Conservation (phyloP, 1,140 invertebrate species). For the Heliconius himera region DNA sequence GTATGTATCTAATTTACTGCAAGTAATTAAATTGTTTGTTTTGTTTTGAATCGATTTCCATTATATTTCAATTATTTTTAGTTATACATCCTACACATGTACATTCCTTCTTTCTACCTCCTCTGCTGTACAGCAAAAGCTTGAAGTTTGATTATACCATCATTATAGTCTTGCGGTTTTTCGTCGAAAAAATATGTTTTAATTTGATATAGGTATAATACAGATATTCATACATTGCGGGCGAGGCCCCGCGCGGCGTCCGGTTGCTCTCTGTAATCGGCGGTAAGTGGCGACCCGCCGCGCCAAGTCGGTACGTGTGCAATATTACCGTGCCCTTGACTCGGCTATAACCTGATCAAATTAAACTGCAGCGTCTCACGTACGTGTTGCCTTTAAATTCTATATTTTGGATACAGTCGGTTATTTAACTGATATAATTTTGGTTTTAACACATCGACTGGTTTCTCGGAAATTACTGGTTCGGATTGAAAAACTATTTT, state of each 20-base stretch:
- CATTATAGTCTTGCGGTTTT: too few relatives aligned
- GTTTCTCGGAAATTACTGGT: not conserved
- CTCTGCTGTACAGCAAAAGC: too few relatives aligned
- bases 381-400: not conserved
- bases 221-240: not conserved
- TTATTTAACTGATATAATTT: not conserved
- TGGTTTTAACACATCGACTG: not conserved
- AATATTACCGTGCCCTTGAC: not conserved
- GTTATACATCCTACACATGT: too few relatives aligned
- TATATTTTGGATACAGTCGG: not conserved
- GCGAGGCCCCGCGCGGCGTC: not conserved
- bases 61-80: too few relatives aligned
- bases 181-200: too few relatives aligned
- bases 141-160: too few relatives aligned
- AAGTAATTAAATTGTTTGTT: too few relatives aligned
- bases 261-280: constrained; percentile 1
- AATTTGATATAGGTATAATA: not conserved
- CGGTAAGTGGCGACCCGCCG: not conserved
- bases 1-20: too few relatives aligned
- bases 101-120: too few relatives aligned
- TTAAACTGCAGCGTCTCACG: not conserved
- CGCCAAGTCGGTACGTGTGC: not conserved
- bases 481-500: too few relatives aligned
- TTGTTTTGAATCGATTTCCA: too few relatives aligned
- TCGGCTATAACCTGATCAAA: not conserved